Base-by-base conservation (phyloP, 2,888 invertebrate species). In the Epinotia bilunana region DNA sequence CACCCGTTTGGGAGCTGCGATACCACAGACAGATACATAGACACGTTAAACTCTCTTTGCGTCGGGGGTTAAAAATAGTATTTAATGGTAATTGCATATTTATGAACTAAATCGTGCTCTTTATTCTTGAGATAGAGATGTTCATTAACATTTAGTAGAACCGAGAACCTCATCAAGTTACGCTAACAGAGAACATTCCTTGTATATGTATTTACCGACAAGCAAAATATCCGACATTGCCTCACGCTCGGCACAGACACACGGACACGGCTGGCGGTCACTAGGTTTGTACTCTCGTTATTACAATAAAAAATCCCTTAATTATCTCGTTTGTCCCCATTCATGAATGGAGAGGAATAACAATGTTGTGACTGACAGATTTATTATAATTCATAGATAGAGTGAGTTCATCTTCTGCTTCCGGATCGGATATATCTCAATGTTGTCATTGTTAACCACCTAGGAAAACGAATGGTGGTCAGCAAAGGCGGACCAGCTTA, bases 51-150 rank as follows among this genome's bases (percentile, higher is more conserved):
- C n/a, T n/a, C n/a, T n/a, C n/a, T n/a, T n/a, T n/a, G n/a, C n/a
- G n/a, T n/a, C n/a, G n/a, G n/a, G n/a, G n/a, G n/a, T n/a, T n/a
- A n/a, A 18, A 67, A 67, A 33, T 58, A 70, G 62, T 60, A 58
- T 63, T 63, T 60, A 57, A 46, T 74, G 28, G 63, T 46, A 70
- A 61, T 28, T 61, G 61, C 61, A 20, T 61, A 49, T 53, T 61
- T 61, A 60, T 69, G 58, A 69, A 69, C 46, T 46, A 46, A 46
- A 23, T 57, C 43, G 12, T 53, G 53, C 53, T 53, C 28, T 53
- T 53, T 53, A n/a, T 65, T 16, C 46, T 20, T 9, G 46, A 23
- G 20, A 3, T 23, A 39, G 68, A 39, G 43, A 20, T 20, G 43
- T 69, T 23, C n/a, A 16, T 58, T 67, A 58, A 57, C 16, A 57